phyloP scores from a whole-genome alignment of 1,140 invertebrate species.

The Medauroidea extradentata region DNA sequence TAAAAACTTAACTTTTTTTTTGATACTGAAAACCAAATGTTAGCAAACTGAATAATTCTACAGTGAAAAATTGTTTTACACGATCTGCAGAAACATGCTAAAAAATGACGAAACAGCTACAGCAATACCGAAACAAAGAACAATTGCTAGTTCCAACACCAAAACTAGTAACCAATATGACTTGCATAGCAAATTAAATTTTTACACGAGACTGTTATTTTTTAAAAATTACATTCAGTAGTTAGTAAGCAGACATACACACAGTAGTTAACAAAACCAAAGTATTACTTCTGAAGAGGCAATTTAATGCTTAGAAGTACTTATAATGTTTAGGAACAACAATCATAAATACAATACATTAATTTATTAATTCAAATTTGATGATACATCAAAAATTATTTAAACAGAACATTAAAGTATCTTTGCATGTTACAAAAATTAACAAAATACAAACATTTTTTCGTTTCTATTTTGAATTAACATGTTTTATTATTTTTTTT shows the following conservation, averaged over 20 bases:
- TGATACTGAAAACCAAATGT: no score
- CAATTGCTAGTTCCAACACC: slow-evolving; percentile 10
- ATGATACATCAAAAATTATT: no score
- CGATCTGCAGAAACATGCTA: no score
- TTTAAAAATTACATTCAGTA: not conserved
- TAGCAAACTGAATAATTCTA: not conserved
- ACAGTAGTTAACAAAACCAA: no score
- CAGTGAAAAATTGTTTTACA: no score
- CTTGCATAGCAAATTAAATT: slow-evolving; percentile 6
- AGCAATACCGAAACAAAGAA: slow-evolving; percentile 7
- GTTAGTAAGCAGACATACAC: no score
- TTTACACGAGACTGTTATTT: not conserved
- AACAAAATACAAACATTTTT: not conserved
- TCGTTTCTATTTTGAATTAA: not conserved
- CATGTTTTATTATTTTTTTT: no score
- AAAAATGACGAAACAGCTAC: no score
- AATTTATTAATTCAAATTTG: no score
- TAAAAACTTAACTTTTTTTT: no score
- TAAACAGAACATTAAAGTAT: not conserved
- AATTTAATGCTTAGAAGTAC: not conserved
- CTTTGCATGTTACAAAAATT: no score
- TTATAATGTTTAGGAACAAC: slow-evolving; percentile 9
- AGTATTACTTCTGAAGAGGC: no score
- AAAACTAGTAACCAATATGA: slow-evolving; percentile 1
- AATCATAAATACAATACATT: slow-evolving; percentile 6